Evolutionary conservation across 2,888 invertebrate species (phyloP), one percentile per base, ranked within the genome.

Genomic region (Spodoptera littoralis): DNA sequence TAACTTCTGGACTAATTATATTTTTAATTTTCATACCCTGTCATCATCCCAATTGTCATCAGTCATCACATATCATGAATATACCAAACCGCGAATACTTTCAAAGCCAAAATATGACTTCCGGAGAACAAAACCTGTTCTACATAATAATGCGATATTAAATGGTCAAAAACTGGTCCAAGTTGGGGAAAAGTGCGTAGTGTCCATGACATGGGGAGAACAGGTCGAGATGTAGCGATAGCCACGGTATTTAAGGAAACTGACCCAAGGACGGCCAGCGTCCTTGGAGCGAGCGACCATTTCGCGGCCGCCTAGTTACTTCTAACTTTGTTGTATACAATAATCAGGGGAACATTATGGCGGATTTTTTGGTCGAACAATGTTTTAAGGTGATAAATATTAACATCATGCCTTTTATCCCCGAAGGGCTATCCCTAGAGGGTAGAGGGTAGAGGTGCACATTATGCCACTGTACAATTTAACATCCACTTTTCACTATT

Each of bases 181-280:
- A 51, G 44, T 48, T 36, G 36, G 27, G 68, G 13, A 48, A 24
- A 57, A 30, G 70, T 71, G 70, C 73, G 75, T 74, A 46, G 52
- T 53, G 73, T 79, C 79, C 79, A 58, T 79, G 78, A 77, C 78
- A 79, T 66, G 58, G 36, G 36, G 36, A 36, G 36, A 36, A 22
- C 13, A 45, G 62, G 64, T 22, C 49, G 48, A 67, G 78, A 79
- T 79, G 58, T 59, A 18, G 66, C 70, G 79, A 79, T 79, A 79
- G 48, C 65, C 55, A 22, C 45, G 48, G 59, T 68, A 65, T 67
- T 72, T 78, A 68, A 76, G 79, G 79, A 80, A 79, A 80, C 79
- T 44, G 66, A 72, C 57, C 73, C 80, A 80, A 80, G 80, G 80
- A 64, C 80, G 12, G 1, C 3, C 11, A 1, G 11, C 13, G 80